Conservation (phyloP, 2,113 vertebrate genomes). For the Ciconia boyciana region DNA sequence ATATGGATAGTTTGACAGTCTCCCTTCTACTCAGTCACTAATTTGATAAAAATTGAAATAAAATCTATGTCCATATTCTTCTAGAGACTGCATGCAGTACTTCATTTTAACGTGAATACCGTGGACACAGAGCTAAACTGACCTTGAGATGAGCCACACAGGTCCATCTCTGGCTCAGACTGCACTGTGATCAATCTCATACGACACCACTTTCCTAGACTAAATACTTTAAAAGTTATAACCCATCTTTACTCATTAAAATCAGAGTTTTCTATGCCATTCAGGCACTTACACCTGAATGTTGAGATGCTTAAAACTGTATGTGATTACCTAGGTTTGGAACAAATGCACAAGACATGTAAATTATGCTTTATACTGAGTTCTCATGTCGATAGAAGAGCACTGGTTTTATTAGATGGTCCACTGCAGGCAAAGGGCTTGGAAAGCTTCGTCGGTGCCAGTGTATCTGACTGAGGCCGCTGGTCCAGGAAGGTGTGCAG, state of each 20-base stretch:
- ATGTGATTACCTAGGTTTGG: constrained; percentile 45
- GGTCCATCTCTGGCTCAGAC: background rate
- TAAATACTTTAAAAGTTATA: background rate
- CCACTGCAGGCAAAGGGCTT: background rate
- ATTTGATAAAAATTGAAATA: background rate
- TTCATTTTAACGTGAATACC: background rate
- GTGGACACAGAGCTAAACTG: background rate
- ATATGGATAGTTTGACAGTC: background rate
- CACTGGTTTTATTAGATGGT: background rate
- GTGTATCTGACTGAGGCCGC: background rate
- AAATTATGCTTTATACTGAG: constrained; percentile 44
- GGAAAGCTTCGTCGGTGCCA: background rate
- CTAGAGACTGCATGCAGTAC: background rate
- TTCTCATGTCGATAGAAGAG: background rate
- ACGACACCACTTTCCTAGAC: background rate
- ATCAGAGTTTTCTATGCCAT: background rate
- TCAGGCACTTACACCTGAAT: background rate
- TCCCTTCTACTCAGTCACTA: background rate
- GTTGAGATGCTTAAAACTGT: background rate
- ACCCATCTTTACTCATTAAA: background rate
- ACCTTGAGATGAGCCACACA: background rate
- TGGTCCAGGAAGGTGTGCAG: background rate
- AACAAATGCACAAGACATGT: constrained; percentile 37
- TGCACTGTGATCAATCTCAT: background rate
- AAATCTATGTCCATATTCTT: background rate